Percentiles rank a stretch among this genome's conserved stretches.
Conservation (phyloP, 2,888 invertebrate genomes). For the Amblyjoppa proteus region DNA sequence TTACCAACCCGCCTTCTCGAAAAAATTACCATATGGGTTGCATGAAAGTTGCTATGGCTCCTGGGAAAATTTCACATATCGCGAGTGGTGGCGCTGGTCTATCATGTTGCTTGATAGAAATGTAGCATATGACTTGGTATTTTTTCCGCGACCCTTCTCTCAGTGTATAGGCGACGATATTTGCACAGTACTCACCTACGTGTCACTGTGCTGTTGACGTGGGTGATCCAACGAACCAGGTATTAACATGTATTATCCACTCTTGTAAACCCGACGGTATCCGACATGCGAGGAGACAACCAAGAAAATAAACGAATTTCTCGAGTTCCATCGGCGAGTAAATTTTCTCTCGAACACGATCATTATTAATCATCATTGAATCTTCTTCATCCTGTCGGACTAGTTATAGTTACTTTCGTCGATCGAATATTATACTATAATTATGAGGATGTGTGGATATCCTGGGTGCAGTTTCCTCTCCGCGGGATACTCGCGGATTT, state of each 20-base stretch:
- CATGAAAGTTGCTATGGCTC: too few relatives aligned
- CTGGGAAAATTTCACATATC: too few relatives aligned
- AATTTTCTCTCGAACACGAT: slow-evolving; percentile 10
- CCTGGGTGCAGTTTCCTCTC: slow-evolving; percentile 57
- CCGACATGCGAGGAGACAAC: slow-evolving; percentile 12
- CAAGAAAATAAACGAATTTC: slow-evolving; percentile 37
- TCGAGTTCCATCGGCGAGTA: background rate
- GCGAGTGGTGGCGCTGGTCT: too few relatives aligned
- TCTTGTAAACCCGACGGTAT: slow-evolving; percentile 12
- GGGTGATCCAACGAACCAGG: slow-evolving; percentile 35
- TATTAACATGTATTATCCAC: slow-evolving; percentile 36
- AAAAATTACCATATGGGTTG: too few relatives aligned
- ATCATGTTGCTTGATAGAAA: too few relatives aligned
- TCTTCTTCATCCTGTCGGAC: slow-evolving; percentile 49
- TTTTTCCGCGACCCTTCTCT: too few relatives aligned
- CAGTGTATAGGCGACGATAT: too few relatives aligned
- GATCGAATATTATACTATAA: slow-evolving; percentile 29
- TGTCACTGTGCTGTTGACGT: slow-evolving; percentile 32
- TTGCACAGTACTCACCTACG: slow-evolving; percentile 53
- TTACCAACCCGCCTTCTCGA: too few relatives aligned
- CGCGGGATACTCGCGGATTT: slow-evolving; percentile 22
- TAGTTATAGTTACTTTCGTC: slow-evolving; percentile 12
- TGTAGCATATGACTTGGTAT: too few relatives aligned
- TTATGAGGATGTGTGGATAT: slow-evolving; percentile 51
- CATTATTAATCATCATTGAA: slow-evolving; percentile 50